Evolutionary conservation across 2,888 invertebrate species (phyloP).

Genomic region (Aphidoletes aphidimyza): DNA sequence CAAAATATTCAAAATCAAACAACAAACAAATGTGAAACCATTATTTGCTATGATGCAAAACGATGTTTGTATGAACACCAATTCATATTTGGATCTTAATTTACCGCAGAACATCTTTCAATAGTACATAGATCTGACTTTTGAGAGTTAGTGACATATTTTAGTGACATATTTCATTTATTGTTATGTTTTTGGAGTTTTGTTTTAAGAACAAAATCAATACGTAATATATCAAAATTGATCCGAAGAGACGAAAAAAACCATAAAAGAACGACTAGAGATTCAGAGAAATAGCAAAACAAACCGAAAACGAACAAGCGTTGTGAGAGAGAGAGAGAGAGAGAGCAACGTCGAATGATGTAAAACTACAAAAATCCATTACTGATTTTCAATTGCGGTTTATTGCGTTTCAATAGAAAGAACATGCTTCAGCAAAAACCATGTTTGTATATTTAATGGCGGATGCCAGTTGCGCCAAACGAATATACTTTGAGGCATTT

Average conservation of each 20-base stretch:
- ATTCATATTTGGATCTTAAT: neutral
- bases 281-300: neutral
- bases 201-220: neutral
- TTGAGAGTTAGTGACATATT: neutral
- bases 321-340: neutral
- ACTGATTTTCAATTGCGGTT: conserved; percentile 21
- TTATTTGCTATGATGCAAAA: no score
- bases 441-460: neutral
- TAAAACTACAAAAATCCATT: conserved; percentile 37
- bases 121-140: neutral
- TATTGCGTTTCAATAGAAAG: conserved; percentile 21
- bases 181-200: neutral
- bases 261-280: neutral
- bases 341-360: neutral
- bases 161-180: neutral
- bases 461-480: neutral
- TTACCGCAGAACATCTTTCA: no score
- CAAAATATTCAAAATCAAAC: no score
- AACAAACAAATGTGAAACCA: no score
- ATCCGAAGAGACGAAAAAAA: neutral
- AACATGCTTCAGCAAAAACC: neutral
- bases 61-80: neutral
- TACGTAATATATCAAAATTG: neutral
- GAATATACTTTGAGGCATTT: no score
- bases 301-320: no score